Conservation (phyloP, 2,113 vertebrate species). For the Xiphophorus maculatus region DNA sequence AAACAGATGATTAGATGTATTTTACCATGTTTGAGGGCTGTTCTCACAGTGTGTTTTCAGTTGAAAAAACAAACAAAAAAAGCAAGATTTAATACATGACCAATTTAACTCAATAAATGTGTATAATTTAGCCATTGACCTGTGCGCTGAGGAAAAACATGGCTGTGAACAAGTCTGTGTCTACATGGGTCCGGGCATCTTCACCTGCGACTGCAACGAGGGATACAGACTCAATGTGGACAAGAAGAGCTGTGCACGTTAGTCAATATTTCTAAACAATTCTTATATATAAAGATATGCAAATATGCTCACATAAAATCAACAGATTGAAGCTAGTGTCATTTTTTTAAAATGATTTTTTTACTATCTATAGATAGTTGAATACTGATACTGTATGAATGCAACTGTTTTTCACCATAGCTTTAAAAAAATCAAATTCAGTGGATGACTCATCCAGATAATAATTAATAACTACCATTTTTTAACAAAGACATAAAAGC, state of each 20-base stretch:
- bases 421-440: background rate
- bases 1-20: background rate
- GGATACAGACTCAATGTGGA: slow-evolving; percentile 87
- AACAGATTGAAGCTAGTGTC: too few relatives aligned
- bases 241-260: slow-evolving; percentile 85
- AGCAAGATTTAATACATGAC: background rate
- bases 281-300: too few relatives aligned
- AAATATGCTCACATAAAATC: background rate
- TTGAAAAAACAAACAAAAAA: background rate
- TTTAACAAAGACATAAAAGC: background rate
- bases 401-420: background rate
- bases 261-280: background rate
- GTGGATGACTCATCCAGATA: background rate
- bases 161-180: slow-evolving; percentile 8
- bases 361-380: too few relatives aligned
- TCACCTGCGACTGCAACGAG: slow-evolving; percentile 8
- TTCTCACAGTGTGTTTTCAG: background rate
- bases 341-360: too few relatives aligned
- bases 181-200: background rate
- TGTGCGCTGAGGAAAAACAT: slow-evolving; percentile 7
- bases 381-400: background rate
- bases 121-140: slow-evolving; percentile 80
- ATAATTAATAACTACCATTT: background rate
- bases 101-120: slow-evolving; percentile 15
- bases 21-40: background rate